Evolutionary conservation across 1,140 invertebrate genomes (phyloP).

Genomic region (Ptiloglossa arizonensis): DNA sequence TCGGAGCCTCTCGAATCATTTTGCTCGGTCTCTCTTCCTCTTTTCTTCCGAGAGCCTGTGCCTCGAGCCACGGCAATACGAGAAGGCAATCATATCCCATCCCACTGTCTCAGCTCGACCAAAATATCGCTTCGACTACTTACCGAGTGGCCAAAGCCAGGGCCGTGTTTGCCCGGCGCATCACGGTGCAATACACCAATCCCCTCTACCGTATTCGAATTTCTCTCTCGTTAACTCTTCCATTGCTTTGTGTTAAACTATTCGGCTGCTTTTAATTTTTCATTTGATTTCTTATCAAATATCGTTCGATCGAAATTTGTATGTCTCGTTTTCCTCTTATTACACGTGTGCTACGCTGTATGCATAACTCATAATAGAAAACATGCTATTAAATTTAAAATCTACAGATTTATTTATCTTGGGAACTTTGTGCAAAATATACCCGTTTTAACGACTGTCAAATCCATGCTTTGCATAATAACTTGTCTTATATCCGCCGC

Average conservation of each 20-base stretch:
- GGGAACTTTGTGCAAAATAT: background rate
- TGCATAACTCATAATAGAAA: background rate
- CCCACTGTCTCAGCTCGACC: conserved; percentile 64
- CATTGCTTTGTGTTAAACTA: no score
- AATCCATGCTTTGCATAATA: background rate
- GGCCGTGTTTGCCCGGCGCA: conserved; percentile 32
- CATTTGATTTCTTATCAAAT: background rate
- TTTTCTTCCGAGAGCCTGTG: conserved; percentile 36
- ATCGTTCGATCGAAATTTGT: background rate
- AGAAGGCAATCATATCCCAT: conserved; percentile 58
- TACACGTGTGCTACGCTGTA: no score
- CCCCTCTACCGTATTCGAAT: background rate
- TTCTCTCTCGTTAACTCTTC: background rate
- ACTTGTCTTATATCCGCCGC: background rate
- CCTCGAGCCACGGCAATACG: conserved; percentile 49
- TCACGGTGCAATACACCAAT: background rate
- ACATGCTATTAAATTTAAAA: background rate
- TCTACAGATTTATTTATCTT: background rate
- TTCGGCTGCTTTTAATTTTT: background rate
- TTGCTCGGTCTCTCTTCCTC: conserved; percentile 51
- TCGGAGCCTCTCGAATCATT: conserved; percentile 61
- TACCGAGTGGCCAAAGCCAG: conserved; percentile 51
- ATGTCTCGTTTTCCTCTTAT: background rate
- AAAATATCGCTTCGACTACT: conserved; percentile 70
- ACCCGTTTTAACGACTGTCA: no score